Conservation (phyloP, 2,797 vertebrate genomes). For the Balearica regulorum region DNA sequence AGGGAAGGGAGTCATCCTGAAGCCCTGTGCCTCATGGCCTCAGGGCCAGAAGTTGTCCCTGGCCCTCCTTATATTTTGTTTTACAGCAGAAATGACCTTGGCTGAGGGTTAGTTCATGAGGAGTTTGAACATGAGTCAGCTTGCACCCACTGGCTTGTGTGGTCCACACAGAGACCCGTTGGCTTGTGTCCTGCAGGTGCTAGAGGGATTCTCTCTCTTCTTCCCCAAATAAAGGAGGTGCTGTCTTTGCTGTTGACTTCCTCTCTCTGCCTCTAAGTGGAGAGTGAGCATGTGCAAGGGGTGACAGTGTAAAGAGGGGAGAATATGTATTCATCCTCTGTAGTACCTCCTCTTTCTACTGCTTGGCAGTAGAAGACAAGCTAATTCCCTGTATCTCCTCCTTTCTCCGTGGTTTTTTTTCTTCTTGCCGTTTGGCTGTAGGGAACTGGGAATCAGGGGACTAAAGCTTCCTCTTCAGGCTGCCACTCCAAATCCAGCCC, state of each 20-base stretch:
- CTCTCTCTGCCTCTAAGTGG: background rate
- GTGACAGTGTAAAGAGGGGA: background rate
- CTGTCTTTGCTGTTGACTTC: background rate
- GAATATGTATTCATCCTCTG: background rate
- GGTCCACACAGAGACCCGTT: background rate
- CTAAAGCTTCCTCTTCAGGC: background rate
- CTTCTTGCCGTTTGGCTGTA: background rate
- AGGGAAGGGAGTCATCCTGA: background rate
- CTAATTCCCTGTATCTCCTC: background rate
- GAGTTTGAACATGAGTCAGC: background rate
- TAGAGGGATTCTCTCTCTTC: background rate
- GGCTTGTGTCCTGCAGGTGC: background rate
- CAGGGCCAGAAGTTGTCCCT: background rate
- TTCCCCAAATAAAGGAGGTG: background rate
- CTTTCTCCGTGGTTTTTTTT: background rate
- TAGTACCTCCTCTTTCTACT: background rate
- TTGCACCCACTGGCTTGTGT: background rate
- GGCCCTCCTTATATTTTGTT: background rate
- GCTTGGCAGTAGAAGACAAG: background rate
- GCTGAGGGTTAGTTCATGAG: background rate
- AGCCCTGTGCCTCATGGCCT: background rate
- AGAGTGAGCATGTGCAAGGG: background rate
- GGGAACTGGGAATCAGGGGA: background rate
- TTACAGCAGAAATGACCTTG: background rate
- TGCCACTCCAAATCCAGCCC: background rate